These are phyloP conservation scores for Pterocles orientalis DNA, from an alignment of 2,113 vertebrate species.

Conservation along the genomic window DNA sequence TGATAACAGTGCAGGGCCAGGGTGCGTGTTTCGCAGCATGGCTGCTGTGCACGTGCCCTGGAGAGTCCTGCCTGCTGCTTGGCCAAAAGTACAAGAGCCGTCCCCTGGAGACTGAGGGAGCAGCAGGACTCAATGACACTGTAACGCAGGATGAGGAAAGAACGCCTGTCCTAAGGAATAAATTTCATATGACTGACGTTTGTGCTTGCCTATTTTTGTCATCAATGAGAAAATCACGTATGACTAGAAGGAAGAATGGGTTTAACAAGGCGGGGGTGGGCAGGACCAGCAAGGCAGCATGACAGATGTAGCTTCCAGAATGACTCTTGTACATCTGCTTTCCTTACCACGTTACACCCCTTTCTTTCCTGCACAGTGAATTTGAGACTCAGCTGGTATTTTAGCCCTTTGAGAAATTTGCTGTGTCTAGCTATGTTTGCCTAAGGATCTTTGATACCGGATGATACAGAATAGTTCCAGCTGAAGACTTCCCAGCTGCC, in stretches of 20 bases:
- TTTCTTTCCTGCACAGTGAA: neutral
- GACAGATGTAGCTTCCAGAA: constrained; percentile 23
- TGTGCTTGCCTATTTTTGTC: neutral
- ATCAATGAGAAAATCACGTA: neutral
- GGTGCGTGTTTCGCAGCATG: rapidly evolving
- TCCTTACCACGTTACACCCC: neutral
- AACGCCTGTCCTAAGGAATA: neutral
- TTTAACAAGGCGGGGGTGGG: neutral
- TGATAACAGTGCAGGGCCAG: no score
- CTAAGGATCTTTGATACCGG: neutral
- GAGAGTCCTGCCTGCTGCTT: rapidly evolving
- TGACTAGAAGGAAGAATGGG: neutral
- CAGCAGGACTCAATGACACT: neutral
- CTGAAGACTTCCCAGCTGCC: neutral
- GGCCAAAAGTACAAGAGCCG: neutral
- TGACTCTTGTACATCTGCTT: neutral
- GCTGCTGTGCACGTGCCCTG: no score
- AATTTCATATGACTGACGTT: neutral
- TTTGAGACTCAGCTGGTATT: constrained; percentile 4
- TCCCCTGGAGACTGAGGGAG: neutral
- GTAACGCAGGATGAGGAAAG: neutral
- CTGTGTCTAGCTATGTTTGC: neutral
- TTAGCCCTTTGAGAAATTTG: neutral
- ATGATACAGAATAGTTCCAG: neutral
- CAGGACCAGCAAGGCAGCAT: neutral